These are phyloP conservation scores for Macrotrachela quadricornifera DNA, from an alignment of 1,140 invertebrate species.

Conservation along the genomic window DNA sequence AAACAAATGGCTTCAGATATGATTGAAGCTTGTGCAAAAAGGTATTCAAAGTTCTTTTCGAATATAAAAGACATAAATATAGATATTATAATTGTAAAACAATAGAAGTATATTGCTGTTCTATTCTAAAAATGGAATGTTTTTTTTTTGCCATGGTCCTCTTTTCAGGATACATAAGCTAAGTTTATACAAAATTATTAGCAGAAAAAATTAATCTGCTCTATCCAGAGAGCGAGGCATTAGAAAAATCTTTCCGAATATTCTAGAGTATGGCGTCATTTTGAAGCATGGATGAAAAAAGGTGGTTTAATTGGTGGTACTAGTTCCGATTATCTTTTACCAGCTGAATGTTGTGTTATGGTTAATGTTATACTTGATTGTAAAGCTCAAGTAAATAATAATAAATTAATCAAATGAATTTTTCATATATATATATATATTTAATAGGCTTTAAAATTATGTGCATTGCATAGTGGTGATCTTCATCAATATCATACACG, in stretches of 20 bases:
- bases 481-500: conserved; percentile 89
- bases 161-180: too few species aligned
- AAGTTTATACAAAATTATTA: too few species aligned
- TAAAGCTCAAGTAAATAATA: conserved; percentile 36
- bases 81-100: too few species aligned
- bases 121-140: too few species aligned
- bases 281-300: conserved; percentile 83
- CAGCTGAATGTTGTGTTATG: conserved; percentile 95
- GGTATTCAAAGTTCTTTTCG: too few species aligned
- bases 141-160: too few species aligned
- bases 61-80: too few species aligned
- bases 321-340: conserved; percentile 89
- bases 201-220: too few species aligned
- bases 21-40: conserved; percentile 92
- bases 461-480: conserved; percentile 68
- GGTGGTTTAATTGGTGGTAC: conserved; percentile 59
- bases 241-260: too few species aligned
- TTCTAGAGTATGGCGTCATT: conserved; percentile 36
- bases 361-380: conserved; percentile 72
- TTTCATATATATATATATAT: neutral
- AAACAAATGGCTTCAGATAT: conserved; percentile 97
- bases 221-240: too few species aligned
- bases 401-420: neutral
- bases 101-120: too few species aligned
- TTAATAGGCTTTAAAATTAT: conserved; percentile 76